Conservation (phyloP, 2,888 invertebrate genomes). For the Crematogaster levior region DNA sequence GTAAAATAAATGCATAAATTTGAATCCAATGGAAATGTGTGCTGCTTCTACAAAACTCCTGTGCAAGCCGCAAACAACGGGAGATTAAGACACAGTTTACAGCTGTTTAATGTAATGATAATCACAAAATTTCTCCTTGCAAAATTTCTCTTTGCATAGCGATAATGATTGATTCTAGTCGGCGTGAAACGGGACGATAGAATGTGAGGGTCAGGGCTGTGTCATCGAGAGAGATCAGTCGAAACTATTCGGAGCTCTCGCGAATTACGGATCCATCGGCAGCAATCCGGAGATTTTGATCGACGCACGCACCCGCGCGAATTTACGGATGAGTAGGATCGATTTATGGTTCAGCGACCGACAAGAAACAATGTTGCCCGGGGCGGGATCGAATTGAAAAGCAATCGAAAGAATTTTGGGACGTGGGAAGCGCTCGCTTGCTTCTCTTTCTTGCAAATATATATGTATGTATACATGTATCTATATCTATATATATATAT, state of each 20-base stretch:
- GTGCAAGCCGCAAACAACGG: neutral
- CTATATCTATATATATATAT: too few species aligned
- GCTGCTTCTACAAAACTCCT: neutral
- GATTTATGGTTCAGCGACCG: slow-evolving; percentile 72
- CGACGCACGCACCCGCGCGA: slow-evolving; percentile 47
- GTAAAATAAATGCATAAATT: neutral
- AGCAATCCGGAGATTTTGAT: slow-evolving; percentile 45
- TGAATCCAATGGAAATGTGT: neutral
- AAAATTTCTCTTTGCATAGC: slow-evolving; percentile 34
- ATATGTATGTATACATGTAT: too few species aligned
- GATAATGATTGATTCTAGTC: slow-evolving; percentile 41
- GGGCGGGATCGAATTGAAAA: slow-evolving; percentile 77
- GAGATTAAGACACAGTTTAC: slow-evolving; percentile 34
- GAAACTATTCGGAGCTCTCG: slow-evolving; percentile 23
- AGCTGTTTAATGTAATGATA: slow-evolving; percentile 40
- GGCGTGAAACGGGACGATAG: slow-evolving; percentile 42
- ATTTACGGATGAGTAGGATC: slow-evolving; percentile 67
- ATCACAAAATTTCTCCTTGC: slow-evolving; percentile 41
- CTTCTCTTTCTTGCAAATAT: slow-evolving; percentile 25
- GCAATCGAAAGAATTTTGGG: slow-evolving; percentile 70
- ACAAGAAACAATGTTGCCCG: slow-evolving; percentile 68
- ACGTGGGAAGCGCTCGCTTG: slow-evolving; percentile 77
- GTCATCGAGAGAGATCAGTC: slow-evolving; percentile 38
- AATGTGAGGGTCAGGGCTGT: slow-evolving; percentile 49
- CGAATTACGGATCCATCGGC: slow-evolving; percentile 33